Evolutionary conservation across 2,113 vertebrate genomes (phyloP).

Genomic region (Picathartes gymnocephalus): DNA sequence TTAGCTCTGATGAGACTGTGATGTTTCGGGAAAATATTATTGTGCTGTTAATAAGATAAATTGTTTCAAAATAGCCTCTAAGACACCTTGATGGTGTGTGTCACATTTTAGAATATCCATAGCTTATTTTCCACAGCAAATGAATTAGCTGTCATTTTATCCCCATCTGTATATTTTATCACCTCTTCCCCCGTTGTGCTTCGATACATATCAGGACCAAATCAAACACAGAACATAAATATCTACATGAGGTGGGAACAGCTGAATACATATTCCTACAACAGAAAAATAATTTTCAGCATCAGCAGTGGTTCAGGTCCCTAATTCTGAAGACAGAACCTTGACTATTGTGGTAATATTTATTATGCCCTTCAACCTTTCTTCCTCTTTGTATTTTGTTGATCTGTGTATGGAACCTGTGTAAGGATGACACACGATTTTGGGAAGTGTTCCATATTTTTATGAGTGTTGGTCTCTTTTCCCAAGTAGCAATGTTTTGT

Average conservation of each 20-base stretch:
- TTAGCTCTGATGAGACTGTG: not conserved
- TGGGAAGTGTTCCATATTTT: not conserved
- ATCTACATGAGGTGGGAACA: not conserved
- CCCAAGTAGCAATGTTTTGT: not conserved
- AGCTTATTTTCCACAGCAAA: not conserved
- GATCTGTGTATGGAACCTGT: not conserved
- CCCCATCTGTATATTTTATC: not conserved
- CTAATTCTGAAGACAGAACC: not conserved
- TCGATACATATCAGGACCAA: not conserved
- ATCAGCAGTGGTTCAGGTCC: not conserved
- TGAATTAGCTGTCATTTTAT: not conserved
- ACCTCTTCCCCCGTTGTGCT: not conserved
- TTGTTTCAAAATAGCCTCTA: not conserved
- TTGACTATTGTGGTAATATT: not conserved
- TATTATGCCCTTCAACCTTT: not conserved
- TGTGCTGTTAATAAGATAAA: not conserved
- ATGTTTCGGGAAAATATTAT: not conserved
- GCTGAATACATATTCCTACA: not conserved
- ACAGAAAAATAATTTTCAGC: not conserved
- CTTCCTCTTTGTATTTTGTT: not conserved
- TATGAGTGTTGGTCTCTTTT: not conserved
- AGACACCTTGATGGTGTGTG: not conserved
- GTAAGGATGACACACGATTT: conserved; percentile 50
- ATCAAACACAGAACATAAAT: not conserved
- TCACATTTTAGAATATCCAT: not conserved